These are phyloP conservation scores for Bradypus variegatus DNA, from an alignment of 2,797 vertebrate species.

Conservation along the genomic window DNA sequence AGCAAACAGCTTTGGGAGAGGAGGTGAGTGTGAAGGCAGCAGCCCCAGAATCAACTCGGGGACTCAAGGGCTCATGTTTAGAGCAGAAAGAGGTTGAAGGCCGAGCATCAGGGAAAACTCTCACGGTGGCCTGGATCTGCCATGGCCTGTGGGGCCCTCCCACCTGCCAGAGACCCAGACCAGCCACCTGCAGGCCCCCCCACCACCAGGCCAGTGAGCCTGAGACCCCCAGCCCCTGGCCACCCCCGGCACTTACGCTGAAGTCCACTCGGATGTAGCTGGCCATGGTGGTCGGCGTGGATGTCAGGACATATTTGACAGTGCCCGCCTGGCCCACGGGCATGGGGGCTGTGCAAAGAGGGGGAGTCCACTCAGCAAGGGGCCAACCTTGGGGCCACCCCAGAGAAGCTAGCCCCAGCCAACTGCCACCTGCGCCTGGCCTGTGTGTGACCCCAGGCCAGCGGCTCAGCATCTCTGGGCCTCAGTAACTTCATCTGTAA, in stretches of 20 bases:
- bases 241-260: conserved; percentile 43
- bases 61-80: neutral
- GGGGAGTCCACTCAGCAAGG: neutral
- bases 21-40: neutral
- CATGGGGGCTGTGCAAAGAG: conserved; percentile 33
- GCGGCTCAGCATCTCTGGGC: neutral
- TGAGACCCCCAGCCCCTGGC: neutral
- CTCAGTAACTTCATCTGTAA: neutral
- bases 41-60: neutral
- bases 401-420: neutral
- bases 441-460: neutral
- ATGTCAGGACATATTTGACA: conserved; percentile 8
- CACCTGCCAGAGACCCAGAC: too few relatives aligned
- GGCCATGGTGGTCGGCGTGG: neutral
- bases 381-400: neutral
- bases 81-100: neutral
- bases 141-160: neutral
- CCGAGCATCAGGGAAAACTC: neutral
- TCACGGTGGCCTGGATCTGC: neutral
- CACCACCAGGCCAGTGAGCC: neutral
- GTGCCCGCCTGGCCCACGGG: conserved; percentile 45
- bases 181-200: neutral
- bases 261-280: conserved; percentile 56
- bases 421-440: neutral
- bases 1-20: neutral